phyloP scores from a whole-genome alignment of 1,140 invertebrate species.

The Temnothorax curvispinosus region DNA sequence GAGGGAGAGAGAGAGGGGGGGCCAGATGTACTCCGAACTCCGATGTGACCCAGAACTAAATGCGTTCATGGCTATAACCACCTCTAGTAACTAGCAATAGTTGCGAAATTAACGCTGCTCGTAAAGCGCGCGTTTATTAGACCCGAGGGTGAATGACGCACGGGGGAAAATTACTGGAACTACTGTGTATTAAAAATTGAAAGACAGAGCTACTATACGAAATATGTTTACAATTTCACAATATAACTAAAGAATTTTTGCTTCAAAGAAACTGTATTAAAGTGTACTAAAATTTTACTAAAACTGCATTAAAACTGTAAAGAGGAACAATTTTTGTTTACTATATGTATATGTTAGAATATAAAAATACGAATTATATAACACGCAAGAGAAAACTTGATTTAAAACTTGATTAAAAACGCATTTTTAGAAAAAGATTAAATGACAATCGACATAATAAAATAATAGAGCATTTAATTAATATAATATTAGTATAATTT shows the following conservation, averaged over 20 bases:
- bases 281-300: too few relatives aligned
- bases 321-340: not conserved
- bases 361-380: not conserved
- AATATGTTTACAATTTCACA: not conserved
- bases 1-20: not conserved
- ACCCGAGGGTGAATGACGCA: conserved; percentile 65
- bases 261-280: not conserved
- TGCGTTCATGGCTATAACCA: conserved; percentile 51
- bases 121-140: conserved; percentile 64
- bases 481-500: not conserved
- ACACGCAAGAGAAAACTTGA: not conserved
- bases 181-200: not conserved
- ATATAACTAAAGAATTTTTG: not conserved
- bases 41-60: conserved; percentile 50
- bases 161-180: conserved; percentile 50
- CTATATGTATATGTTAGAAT: not conserved
- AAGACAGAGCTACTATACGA: not conserved
- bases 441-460: not conserved
- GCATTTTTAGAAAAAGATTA: not conserved
- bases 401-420: not conserved
- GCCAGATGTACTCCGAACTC: conserved; percentile 22
- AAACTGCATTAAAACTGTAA: too few relatives aligned
- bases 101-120: conserved; percentile 70
- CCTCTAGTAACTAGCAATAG: conserved; percentile 19
- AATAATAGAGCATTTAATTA: not conserved